A percentile compares a stretch with the other conserved stretches of the same genome.
phyloP scores from a whole-genome alignment of 1,140 invertebrate genomes.

The Meloidogyne exigua region DNA sequence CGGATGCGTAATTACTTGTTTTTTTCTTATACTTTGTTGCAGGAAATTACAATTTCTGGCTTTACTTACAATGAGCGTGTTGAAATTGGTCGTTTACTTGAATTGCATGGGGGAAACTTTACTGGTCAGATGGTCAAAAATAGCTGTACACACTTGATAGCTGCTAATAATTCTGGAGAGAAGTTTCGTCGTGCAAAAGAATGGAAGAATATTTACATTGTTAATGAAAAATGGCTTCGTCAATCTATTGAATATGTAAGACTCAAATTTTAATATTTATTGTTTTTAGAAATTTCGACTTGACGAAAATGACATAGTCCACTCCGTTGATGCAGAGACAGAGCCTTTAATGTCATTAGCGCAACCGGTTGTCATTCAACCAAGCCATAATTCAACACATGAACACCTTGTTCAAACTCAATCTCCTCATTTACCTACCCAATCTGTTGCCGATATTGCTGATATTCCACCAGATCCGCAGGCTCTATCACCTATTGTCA shows the following conservation, averaged over 20 bases:
- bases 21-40: not conserved
- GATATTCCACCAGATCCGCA: no score
- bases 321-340: not conserved
- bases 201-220: slow-evolving; percentile 17
- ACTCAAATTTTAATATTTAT: not conserved
- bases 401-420: no score
- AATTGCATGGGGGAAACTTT: slow-evolving; percentile 24
- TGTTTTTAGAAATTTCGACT: not conserved
- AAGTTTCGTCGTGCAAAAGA: slow-evolving; percentile 18
- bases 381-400: no score
- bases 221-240: slow-evolving; percentile 8
- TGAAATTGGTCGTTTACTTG: slow-evolving; percentile 22
- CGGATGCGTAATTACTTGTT: slow-evolving; percentile 13
- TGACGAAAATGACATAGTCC: not conserved
- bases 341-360: no score
- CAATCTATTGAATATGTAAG: slow-evolving; percentile 16
- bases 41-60: slow-evolving; percentile 25
- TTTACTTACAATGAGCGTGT: not conserved
- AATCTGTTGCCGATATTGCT: no score
- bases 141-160: slow-evolving; percentile 21
- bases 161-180: slow-evolving; percentile 15
- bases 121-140: slow-evolving; percentile 11
- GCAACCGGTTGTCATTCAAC: no score
- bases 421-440: no score
- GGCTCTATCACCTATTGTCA: no score